Evolutionary conservation across 2,888 invertebrate species (phyloP), one percentile per base, ranked within the genome.

Genomic region (Graphium colonna): DNA sequence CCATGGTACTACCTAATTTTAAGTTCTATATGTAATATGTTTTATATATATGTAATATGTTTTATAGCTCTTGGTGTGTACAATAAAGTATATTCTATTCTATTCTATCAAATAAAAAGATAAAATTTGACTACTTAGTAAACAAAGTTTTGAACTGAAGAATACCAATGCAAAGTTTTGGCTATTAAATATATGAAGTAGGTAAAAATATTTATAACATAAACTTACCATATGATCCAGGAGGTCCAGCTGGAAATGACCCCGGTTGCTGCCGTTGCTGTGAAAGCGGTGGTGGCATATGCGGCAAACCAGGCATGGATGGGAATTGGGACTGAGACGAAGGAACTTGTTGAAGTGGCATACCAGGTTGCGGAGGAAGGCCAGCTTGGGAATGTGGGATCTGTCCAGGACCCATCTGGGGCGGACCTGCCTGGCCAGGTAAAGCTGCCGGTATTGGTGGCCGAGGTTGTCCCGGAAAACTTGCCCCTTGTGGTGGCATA

Each of bases 281-380:
- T 2, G 50, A 45, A 1, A 55, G 36, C 4, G 55, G 55, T 9
- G 55, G 55, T 0, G 88, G 90, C 89, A 90, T 90, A 55, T 88
- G 87, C 1, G 77, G 79, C 2, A 79, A 62, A 0, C 85, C 80
- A 1, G 73, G 63, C 66, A 83, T 77, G 1, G 77, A 17, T 0
- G 47, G 52, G 8, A 52, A 58, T 18, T 65, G 72, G 31, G 61
- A 68, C 52, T 78, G 75, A 45, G 59, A 60, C 26, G 52, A 57
- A 33, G 60, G 54, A 16, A 41, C 47, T 28, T 49, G 66, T 18
- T 67, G 66, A 0, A 60, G 54, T 12, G 70, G 62, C 39, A 69
- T 49, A 17, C 69, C 60, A n/a, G 62, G 61, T 40, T 70, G 70
- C 9, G 58, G 52, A 9, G 57, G 62, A 41, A 64, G 45, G 48